Evolutionary conservation across 2,797 vertebrate species (phyloP).

Genomic region (Notolepis coatsorum): DNA sequence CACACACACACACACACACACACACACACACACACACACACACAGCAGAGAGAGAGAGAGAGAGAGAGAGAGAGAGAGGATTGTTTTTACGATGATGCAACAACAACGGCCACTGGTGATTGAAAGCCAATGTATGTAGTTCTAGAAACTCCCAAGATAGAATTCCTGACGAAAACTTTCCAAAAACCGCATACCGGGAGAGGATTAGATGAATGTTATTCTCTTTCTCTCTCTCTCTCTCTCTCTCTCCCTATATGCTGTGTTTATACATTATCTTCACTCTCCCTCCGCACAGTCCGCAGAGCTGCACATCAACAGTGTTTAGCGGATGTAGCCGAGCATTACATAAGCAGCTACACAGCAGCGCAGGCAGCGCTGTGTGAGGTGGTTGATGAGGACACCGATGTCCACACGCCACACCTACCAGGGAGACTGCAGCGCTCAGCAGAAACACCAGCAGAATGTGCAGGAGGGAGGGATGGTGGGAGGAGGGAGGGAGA

Average conservation of each 20-base stretch:
- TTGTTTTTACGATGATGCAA: no score
- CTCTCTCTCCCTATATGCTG: not conserved
- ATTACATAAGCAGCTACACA: conserved; percentile 73
- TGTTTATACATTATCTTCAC: no score
- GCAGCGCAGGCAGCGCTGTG: conserved; percentile 38
- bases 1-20: not conserved
- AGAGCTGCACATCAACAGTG: no score
- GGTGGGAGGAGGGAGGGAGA: no score
- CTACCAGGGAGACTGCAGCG: conserved; percentile 76
- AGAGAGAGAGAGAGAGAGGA: no score
- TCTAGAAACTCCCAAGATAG: no score
- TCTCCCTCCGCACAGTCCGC: conserved; percentile 17
- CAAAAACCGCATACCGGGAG: conserved; percentile 28
- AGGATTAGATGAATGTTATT: conserved; percentile 25
- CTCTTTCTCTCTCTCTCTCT: conserved; percentile 4
- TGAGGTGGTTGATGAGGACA: conserved; percentile 34
- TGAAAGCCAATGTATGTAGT: no score
- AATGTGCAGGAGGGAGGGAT: not conserved
- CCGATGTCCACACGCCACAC: conserved; percentile 58
- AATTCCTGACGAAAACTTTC: no score
- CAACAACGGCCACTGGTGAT: no score
- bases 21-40: not conserved
- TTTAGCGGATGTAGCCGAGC: conserved; percentile 43
- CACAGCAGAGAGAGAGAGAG: no score
- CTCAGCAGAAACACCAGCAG: conserved; percentile 65